Conservation (phyloP, 2,888 invertebrate species). For the Pyralis farinalis region DNA sequence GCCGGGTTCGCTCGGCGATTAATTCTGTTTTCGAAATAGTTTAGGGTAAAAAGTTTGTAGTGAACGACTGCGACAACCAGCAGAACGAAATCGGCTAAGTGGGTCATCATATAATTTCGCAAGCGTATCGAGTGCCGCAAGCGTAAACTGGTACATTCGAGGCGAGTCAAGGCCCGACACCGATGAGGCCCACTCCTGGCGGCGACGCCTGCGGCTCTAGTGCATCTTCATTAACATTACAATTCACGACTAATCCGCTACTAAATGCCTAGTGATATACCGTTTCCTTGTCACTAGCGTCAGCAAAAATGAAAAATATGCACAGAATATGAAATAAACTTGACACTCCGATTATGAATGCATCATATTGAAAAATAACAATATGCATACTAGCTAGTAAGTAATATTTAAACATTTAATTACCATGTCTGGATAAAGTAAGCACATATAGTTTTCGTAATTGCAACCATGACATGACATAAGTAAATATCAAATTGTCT, state of each 20-base stretch:
- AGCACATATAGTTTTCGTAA: constrained; percentile 25
- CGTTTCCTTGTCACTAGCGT: not conserved
- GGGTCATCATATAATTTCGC: constrained; percentile 78
- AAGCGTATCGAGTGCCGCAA: constrained; percentile 76
- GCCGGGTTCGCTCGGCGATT: constrained; percentile 2
- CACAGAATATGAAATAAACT: not conserved
- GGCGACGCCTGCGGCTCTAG: constrained; percentile 15
- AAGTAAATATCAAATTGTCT: constrained; percentile 22
- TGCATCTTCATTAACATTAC: constrained; percentile 21
- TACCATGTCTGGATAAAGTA: not conserved
- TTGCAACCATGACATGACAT: constrained; percentile 10
- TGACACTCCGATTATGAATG: not conserved
- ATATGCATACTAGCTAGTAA: not conserved
- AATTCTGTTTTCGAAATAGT: constrained; percentile 12
- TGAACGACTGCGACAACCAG: constrained; percentile 54
- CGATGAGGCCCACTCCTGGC: constrained; percentile 51
- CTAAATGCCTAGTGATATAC: not conserved
- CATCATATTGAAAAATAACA: not conserved
- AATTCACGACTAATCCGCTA: not conserved
- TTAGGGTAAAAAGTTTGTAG: constrained; percentile 58
- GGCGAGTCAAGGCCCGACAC: constrained; percentile 66
- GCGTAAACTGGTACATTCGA: constrained; percentile 71
- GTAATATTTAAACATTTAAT: not conserved
- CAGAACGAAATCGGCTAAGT: constrained; percentile 73
- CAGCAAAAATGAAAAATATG: not conserved